Conservation (phyloP, 2,888 invertebrate species). For the Synanthedon andrenaeformis region DNA sequence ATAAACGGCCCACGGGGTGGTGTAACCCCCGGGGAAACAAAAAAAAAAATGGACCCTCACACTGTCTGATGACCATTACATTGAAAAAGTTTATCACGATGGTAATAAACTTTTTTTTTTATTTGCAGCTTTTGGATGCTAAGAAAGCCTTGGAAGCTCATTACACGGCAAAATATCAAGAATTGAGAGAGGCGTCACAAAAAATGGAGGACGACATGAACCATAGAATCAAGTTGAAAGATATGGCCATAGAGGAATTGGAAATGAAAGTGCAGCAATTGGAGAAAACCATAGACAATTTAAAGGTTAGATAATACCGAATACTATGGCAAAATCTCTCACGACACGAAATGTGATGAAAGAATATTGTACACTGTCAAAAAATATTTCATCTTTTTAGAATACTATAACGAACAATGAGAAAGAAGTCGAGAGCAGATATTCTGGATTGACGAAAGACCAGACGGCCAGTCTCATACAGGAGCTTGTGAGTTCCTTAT, state of each 20-base stretch:
- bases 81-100: no score
- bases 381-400: slow-evolving; percentile 22
- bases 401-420: slow-evolving; percentile 47
- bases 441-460: slow-evolving; percentile 73
- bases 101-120: no score
- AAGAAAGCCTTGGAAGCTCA: slow-evolving; percentile 72
- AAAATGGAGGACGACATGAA: slow-evolving; percentile 72
- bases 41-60: neutral
- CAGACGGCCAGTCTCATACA: slow-evolving; percentile 75
- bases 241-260: slow-evolving; percentile 56
- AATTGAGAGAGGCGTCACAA: slow-evolving; percentile 68
- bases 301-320: slow-evolving; percentile 29
- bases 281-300: slow-evolving; percentile 41
- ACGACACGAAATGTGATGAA: neutral
- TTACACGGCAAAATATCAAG: slow-evolving; percentile 70
- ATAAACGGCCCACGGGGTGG: no score
- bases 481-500: slow-evolving; percentile 68
- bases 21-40: no score
- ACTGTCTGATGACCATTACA: no score
- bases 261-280: slow-evolving; percentile 39
- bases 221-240: slow-evolving; percentile 59
- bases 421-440: slow-evolving; percentile 56
- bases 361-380: neutral
- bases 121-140: slow-evolving; percentile 51
- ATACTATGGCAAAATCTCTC: neutral